phyloP scores from a whole-genome alignment of 2,113 vertebrate species.

The Shinisaurus crocodilurus region DNA sequence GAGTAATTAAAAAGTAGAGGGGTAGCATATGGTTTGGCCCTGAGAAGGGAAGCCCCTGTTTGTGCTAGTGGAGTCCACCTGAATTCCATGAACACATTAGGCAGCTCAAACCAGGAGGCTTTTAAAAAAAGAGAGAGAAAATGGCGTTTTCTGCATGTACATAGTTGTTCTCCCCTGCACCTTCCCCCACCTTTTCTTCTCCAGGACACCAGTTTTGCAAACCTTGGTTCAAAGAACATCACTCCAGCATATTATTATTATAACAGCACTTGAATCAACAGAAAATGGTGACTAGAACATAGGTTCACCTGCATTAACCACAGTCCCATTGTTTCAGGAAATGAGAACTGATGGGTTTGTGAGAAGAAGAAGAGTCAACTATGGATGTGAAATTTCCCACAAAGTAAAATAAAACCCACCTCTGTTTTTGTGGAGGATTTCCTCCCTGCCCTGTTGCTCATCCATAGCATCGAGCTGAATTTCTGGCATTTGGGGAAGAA shows the following conservation, averaged over 20 bases:
- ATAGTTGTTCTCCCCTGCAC: no score
- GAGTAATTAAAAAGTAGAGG: no score
- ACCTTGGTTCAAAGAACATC: neutral
- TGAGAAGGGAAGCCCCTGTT: no score
- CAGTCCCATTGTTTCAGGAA: conserved; percentile 3
- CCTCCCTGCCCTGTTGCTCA: neutral
- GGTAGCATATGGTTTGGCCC: no score
- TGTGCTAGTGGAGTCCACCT: no score
- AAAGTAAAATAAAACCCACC: neutral
- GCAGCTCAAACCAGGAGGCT: no score
- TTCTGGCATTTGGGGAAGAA: neutral
- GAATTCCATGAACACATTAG: no score
- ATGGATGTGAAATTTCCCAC: neutral
- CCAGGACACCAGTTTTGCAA: neutral
- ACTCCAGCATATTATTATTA: neutral
- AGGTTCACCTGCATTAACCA: neutral
- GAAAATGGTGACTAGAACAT: neutral
- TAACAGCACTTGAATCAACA: neutral
- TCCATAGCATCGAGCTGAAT: neutral
- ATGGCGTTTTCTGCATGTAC: no score
- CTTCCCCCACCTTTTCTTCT: no score
- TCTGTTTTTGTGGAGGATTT: neutral
- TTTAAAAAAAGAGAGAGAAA: no score
- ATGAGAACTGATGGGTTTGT: neutral
- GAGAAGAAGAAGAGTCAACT: neutral